These are phyloP conservation scores for Papilio demoleus DNA, from an alignment of 2,888 invertebrate species.

Conservation along the genomic window DNA sequence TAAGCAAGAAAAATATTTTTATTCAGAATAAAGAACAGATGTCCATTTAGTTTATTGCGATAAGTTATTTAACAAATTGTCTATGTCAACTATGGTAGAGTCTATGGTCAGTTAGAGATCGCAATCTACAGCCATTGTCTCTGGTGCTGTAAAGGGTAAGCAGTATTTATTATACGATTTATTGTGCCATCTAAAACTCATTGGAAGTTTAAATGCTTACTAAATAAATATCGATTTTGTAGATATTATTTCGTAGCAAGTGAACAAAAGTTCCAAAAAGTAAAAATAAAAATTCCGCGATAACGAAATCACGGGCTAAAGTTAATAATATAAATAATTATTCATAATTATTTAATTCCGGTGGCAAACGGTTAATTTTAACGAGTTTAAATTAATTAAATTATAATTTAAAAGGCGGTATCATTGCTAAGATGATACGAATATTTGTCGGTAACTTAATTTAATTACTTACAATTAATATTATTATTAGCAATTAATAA, in stretches of 20 bases:
- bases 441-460: background rate
- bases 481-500: background rate
- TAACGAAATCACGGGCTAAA: too few species aligned
- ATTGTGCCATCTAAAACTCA: background rate
- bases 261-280: background rate
- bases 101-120: constrained; percentile 15
- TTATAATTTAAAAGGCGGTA: background rate
- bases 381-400: background rate
- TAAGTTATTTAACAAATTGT: constrained; percentile 32
- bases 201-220: background rate
- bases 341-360: background rate
- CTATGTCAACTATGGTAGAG: constrained; percentile 16
- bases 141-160: background rate
- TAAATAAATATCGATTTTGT: background rate
- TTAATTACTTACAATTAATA: constrained; percentile 1
- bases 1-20: background rate
- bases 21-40: constrained; percentile 2
- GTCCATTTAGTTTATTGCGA: constrained; percentile 7
- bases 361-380: background rate
- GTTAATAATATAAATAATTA: background rate
- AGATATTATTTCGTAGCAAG: background rate
- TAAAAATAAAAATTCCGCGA: too few species aligned
- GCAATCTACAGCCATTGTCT: constrained; percentile 34
- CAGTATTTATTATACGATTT: constrained; percentile 12
- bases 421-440: background rate